phyloP scores from a whole-genome alignment of 2,113 vertebrate species.

The Psittacus erithacus region DNA sequence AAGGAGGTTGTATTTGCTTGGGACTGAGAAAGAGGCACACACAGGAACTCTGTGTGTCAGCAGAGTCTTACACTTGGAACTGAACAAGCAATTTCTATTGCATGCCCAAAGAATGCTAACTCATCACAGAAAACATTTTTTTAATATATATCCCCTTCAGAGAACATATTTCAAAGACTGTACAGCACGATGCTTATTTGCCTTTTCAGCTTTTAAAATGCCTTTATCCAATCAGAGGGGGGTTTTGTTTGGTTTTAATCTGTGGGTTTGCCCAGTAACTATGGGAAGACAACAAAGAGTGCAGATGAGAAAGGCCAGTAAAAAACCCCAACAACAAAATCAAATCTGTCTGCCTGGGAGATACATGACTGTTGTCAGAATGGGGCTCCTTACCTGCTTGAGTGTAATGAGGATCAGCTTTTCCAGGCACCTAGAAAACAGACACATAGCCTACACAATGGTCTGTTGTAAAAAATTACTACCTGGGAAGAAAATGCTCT shows the following conservation, averaged over 20 bases:
- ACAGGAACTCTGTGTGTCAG: fast-evolving
- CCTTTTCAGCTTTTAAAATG: background rate
- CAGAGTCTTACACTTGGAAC: fast-evolving
- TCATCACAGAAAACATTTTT: background rate
- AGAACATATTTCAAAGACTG: background rate
- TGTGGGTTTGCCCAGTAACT: background rate
- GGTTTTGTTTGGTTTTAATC: background rate
- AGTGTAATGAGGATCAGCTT: background rate
- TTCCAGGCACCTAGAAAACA: background rate
- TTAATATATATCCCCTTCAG: background rate
- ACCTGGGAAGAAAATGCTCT: background rate
- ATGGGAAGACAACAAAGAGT: background rate
- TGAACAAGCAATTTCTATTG: background rate
- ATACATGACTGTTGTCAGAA: background rate
- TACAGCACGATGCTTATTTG: background rate
- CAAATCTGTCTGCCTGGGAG: background rate
- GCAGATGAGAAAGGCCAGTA: background rate
- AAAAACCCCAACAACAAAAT: background rate
- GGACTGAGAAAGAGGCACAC: background rate
- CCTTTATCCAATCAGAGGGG: background rate
- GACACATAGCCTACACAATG: background rate
- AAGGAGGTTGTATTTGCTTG: background rate
- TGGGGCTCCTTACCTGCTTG: background rate
- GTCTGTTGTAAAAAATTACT: background rate
- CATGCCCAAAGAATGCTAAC: background rate